A percentile compares a stretch with the other conserved stretches of the same genome.
Evolutionary conservation across 2,797 vertebrate genomes (phyloP).

Genomic region (Cyprinodon diabolis): DNA sequence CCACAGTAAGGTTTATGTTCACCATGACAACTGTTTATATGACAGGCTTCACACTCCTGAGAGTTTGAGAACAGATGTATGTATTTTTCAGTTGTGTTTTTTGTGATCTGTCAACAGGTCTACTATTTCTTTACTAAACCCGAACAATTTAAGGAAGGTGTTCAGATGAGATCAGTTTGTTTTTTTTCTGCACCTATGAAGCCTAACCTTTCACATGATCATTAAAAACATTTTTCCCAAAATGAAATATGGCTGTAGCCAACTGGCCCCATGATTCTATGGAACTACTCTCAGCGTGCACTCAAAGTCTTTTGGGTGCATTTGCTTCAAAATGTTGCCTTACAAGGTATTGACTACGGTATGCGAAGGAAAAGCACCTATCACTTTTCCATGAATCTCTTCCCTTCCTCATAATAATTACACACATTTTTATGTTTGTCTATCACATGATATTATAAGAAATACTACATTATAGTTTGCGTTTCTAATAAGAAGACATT

Average conservation of each 20-base stretch:
- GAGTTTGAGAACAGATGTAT: no score
- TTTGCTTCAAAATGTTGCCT: neutral
- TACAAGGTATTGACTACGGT: neutral
- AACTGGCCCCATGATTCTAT: neutral
- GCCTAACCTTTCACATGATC: neutral
- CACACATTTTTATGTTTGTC: no score
- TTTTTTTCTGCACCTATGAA: neutral
- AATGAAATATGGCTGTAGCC: neutral
- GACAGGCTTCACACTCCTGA: no score
- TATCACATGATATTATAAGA: no score
- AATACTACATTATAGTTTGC: no score
- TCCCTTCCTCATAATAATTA: neutral
- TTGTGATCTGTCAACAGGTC: neutral
- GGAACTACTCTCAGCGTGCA: neutral
- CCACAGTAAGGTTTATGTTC: no score
- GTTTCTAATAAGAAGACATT: neutral
- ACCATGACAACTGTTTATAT: no score
- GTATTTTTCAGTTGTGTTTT: no score
- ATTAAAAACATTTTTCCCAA: neutral
- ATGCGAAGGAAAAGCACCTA: neutral
- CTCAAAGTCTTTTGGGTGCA: neutral
- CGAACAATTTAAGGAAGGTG: neutral
- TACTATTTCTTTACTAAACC: neutral
- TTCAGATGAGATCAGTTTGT: neutral
- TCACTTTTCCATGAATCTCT: neutral